phyloP scores from a whole-genome alignment of 2,797 vertebrate genomes.

The Dryobates pubescens region DNA sequence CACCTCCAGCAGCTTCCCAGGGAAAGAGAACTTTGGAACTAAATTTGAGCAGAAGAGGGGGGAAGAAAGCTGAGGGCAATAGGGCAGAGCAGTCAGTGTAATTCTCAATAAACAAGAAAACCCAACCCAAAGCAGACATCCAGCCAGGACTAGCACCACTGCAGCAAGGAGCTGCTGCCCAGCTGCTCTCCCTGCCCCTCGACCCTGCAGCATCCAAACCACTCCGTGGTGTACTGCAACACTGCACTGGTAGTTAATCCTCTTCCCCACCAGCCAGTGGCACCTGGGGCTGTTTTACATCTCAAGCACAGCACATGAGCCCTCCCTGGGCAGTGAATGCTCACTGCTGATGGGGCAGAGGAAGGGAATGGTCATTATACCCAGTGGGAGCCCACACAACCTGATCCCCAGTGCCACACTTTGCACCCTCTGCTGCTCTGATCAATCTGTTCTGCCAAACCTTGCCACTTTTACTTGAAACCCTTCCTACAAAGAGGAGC shows the following conservation, averaged over 20 bases:
- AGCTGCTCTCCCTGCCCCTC: neutral
- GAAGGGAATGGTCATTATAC: neutral
- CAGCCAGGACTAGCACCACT: neutral
- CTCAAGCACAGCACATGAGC: neutral
- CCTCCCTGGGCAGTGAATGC: fast-evolving
- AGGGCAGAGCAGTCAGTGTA: neutral
- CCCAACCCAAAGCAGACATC: neutral
- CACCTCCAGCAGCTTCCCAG: neutral
- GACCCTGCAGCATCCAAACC: neutral
- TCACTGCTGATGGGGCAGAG: neutral
- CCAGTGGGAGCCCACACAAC: neutral
- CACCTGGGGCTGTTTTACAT: neutral
- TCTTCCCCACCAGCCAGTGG: neutral
- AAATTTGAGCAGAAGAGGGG: neutral
- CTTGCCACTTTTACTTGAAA: slow-evolving; percentile 61
- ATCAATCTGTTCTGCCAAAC: slow-evolving; percentile 15
- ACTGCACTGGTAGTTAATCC: neutral
- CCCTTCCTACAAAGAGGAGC: slow-evolving; percentile 36
- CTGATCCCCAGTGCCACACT: neutral
- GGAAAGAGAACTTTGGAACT: neutral
- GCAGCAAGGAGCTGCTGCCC: neutral
- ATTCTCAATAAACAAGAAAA: neutral
- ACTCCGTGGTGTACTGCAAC: neutral
- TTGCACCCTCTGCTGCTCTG: neutral
- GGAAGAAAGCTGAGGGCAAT: neutral